Percentiles rank a stretch among this genome's conserved stretches.
These are phyloP conservation scores for Xestia ashworthii DNA, from an alignment of 2,888 invertebrate genomes.

Conservation along the genomic window DNA sequence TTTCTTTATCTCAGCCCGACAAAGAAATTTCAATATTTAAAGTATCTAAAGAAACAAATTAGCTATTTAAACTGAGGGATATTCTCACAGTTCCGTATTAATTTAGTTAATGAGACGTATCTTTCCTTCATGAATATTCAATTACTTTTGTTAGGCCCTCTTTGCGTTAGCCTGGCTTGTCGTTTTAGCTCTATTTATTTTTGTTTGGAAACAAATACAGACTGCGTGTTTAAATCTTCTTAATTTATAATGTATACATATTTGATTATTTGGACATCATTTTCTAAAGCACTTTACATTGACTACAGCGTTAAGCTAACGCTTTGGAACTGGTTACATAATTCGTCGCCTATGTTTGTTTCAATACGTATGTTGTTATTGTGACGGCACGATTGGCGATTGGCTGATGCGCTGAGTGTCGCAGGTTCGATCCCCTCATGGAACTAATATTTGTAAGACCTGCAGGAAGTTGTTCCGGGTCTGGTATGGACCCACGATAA, in stretches of 20 bases:
- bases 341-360: no score
- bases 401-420: no score
- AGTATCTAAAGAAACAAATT: not conserved
- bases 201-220: slow-evolving; percentile 14
- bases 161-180: slow-evolving; percentile 43
- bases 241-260: not conserved
- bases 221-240: not conserved
- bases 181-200: slow-evolving; percentile 35
- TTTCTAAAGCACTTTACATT: not conserved
- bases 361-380: no score
- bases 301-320: not conserved
- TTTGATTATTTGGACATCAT: not conserved
- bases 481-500: no score
- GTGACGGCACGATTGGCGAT: no score
- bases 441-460: no score
- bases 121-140: slow-evolving; percentile 77
- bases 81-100: slow-evolving; percentile 70
- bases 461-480: no score
- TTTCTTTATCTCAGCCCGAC: not conserved
- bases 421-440: no score
- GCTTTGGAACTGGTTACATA: not conserved
- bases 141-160: slow-evolving; percentile 64
- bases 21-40: not conserved
- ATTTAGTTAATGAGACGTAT: slow-evolving; percentile 77
- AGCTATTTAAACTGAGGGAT: slow-evolving; percentile 1